Evolutionary conservation across 2,113 vertebrate species (phyloP).

Genomic region (Hyaena hyaena): DNA sequence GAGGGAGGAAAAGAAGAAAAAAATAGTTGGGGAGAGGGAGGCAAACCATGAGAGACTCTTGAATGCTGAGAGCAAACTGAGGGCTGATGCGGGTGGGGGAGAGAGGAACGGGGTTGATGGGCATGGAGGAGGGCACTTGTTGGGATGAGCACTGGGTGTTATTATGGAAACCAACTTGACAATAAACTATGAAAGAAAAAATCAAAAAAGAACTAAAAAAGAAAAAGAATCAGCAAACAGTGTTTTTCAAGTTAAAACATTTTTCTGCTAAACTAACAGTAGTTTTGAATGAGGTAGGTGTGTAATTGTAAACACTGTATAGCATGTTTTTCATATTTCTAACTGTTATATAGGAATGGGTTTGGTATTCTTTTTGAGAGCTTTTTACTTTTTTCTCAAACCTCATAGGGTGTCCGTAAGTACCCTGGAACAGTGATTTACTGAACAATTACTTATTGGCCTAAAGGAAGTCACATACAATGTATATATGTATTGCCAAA

Average conservation of each 20-base stretch:
- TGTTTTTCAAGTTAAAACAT: constrained; percentile 41
- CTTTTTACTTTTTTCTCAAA: constrained; percentile 63
- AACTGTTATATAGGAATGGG: constrained; percentile 36
- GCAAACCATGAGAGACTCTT: too few relatives aligned
- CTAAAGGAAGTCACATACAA: constrained; percentile 31
- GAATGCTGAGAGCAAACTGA: too few relatives aligned
- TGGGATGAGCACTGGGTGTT: too few relatives aligned
- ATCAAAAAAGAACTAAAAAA: too few relatives aligned
- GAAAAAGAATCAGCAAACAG: neutral
- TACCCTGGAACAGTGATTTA: constrained; percentile 63
- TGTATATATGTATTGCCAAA: constrained; percentile 47
- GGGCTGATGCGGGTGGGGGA: too few relatives aligned
- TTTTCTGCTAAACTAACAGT: constrained; percentile 20
- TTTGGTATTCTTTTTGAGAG: constrained; percentile 43
- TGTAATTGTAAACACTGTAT: constrained; percentile 39
- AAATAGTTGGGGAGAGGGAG: too few relatives aligned
- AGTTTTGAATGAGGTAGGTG: constrained; percentile 7
- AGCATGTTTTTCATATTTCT: constrained; percentile 39
- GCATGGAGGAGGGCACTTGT: too few relatives aligned
- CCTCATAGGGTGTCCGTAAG: constrained; percentile 48
- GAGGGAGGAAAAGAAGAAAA: too few relatives aligned
- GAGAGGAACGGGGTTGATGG: too few relatives aligned
- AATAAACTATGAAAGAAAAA: too few relatives aligned
- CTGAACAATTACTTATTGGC: constrained; percentile 36
- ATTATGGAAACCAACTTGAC: too few relatives aligned